These are phyloP conservation scores for Nipponia nippon DNA, from an alignment of 2,113 vertebrate genomes.

Conservation along the genomic window DNA sequence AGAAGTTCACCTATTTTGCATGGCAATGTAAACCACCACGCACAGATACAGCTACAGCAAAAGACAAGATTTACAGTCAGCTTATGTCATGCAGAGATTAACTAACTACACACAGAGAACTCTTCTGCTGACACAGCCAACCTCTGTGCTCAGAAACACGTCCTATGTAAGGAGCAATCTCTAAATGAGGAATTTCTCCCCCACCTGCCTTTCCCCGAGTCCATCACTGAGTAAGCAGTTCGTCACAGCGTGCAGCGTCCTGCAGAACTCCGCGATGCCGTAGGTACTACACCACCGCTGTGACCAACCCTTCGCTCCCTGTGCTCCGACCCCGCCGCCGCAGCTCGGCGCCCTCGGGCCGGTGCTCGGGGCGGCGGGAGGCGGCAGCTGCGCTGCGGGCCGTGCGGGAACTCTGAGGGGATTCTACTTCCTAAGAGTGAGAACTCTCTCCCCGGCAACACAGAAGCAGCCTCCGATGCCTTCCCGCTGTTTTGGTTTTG, in stretches of 20 bases:
- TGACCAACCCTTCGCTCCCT: accelerated
- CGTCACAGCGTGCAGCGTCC: accelerated
- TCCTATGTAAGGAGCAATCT: accelerated
- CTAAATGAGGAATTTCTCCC: not conserved
- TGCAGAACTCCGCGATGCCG: accelerated
- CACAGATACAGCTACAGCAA: not conserved
- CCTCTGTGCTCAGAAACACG: not conserved
- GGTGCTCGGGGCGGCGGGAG: accelerated
- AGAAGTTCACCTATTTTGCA: not conserved
- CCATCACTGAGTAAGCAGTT: accelerated
- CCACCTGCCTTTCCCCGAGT: not conserved
- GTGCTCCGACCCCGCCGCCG: not conserved
- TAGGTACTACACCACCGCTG: accelerated
- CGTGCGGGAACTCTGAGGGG: not conserved
- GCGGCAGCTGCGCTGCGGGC: not conserved
- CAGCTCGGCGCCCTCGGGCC: not conserved
- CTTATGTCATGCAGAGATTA: accelerated
- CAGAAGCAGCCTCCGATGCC: too few relatives aligned
- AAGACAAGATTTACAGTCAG: not conserved
- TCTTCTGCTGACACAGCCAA: not conserved
- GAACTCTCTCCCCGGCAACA: not conserved
- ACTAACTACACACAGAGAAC: not conserved
- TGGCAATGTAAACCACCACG: not conserved
- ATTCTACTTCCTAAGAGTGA: not conserved
- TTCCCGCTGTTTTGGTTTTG: not conserved